Evolutionary conservation across 2,888 invertebrate genomes (phyloP).

Genomic region (Eutolmus rufibarbis): DNA sequence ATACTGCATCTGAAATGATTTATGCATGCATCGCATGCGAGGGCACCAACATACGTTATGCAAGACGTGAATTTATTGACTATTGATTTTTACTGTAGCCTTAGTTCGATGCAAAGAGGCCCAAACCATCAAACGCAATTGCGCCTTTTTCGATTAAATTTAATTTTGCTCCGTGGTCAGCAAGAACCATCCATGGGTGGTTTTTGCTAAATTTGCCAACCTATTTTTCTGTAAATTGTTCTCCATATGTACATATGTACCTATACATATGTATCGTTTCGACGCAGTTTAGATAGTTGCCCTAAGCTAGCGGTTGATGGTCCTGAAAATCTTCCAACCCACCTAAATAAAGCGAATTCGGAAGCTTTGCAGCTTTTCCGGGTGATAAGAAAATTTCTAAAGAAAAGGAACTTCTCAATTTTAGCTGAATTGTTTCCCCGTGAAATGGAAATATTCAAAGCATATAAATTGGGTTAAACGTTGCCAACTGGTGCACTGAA

Average conservation of each 20-base stretch:
- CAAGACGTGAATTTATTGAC: not conserved
- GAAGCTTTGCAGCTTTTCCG: not conserved
- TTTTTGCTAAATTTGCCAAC: not conserved
- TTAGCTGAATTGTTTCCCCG: not conserved
- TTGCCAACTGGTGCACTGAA: not conserved
- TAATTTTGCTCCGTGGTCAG: not conserved
- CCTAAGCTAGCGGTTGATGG: not conserved
- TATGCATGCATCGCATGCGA: not conserved
- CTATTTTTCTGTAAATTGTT: not conserved
- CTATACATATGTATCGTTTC: not conserved
- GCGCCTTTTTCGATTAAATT: not conserved
- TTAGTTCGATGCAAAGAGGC: not conserved
- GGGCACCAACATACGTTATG: not conserved
- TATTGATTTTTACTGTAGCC: not conserved
- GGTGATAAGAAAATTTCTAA: not conserved
- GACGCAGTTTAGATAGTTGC: not conserved
- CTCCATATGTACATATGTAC: not conserved
- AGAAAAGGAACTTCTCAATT: not conserved
- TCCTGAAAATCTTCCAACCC: not conserved
- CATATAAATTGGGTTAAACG: not conserved
- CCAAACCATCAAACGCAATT: not conserved
- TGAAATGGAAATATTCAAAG: not conserved
- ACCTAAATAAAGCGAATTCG: not conserved
- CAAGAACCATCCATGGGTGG: no score
- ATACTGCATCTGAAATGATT: not conserved